A percentile compares a stretch with the other conserved stretches of the same genome.
Evolutionary conservation across 2,888 invertebrate species (phyloP).

Genomic region (Sarcophaga subvicina): DNA sequence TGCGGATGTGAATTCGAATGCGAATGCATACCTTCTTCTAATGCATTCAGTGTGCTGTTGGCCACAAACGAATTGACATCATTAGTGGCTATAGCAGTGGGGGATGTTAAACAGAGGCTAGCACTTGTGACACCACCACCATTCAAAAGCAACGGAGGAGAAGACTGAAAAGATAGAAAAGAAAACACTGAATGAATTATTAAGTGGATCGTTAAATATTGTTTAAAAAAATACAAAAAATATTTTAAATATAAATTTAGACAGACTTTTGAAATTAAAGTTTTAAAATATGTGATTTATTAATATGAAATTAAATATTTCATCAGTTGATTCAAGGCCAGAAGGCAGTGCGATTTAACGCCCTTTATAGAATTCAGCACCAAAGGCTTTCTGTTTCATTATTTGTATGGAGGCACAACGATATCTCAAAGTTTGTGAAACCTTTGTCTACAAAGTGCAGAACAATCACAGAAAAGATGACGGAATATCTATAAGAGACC

Average conservation of each 20-base stretch:
- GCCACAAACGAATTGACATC: constrained; percentile 50
- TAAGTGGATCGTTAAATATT: not conserved
- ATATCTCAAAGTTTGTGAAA: no score
- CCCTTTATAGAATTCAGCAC: no score
- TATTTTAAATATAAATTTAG: not conserved
- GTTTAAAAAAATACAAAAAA: not conserved
- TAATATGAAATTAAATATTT: no score
- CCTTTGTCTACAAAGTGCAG: no score
- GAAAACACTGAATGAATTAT: not conserved
- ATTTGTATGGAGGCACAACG: no score
- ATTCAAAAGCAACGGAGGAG: constrained; percentile 52
- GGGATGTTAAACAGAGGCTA: constrained; percentile 34
- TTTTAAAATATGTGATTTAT: not conserved
- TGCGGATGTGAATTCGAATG: constrained; percentile 11
- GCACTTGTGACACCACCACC: constrained; percentile 7
- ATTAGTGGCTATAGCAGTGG: constrained; percentile 32
- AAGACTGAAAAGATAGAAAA: constrained; percentile 46
- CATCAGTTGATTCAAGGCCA: no score
- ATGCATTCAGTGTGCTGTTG: constrained; percentile 45
- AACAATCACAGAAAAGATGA: no score
- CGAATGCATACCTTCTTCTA: constrained; percentile 57
- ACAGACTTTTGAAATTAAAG: not conserved
- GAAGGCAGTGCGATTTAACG: no score
- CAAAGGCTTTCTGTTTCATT: no score
- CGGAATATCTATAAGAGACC: no score